These are phyloP conservation scores for Gastracanthus pulcherrimus DNA, from an alignment of 2,888 invertebrate genomes.

Conservation along the genomic window DNA sequence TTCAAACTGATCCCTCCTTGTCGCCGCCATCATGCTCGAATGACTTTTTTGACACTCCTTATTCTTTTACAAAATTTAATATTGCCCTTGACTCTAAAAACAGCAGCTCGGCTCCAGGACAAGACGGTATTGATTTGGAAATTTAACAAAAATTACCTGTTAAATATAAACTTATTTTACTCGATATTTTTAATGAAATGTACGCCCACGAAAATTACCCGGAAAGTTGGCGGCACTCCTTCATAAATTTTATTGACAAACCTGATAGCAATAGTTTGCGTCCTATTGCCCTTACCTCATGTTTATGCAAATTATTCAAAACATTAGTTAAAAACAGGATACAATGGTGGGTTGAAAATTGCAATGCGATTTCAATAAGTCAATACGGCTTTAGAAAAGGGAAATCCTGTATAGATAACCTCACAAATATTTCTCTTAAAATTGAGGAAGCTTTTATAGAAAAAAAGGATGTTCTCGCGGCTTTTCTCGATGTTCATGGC, in stretches of 20 bases:
- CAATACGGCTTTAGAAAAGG: no score
- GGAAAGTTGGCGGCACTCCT: neutral
- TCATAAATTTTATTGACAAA: neutral
- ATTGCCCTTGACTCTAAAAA: neutral
- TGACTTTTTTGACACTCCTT: neutral
- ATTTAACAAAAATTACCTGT: neutral
- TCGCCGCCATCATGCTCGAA: neutral
- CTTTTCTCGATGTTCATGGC: no score
- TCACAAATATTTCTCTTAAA: no score
- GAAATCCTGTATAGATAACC: no score
- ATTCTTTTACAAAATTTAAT: constrained; percentile 3
- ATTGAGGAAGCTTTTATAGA: no score
- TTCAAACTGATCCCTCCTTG: neutral
- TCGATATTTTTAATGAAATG: constrained; percentile 28
- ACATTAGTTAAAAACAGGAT: no score
- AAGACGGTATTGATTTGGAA: constrained; percentile 21
- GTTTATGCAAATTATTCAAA: no score
- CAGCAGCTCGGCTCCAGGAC: neutral
- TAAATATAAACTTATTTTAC: neutral
- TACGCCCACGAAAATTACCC: neutral
- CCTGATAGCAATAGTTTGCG: neutral
- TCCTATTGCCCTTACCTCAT: constrained; percentile 16
- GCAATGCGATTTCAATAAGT: no score
- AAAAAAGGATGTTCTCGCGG: no score
- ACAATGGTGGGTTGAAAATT: no score